Conservation (phyloP, 2,888 invertebrate species). For the Ormyrus pomaceus region DNA sequence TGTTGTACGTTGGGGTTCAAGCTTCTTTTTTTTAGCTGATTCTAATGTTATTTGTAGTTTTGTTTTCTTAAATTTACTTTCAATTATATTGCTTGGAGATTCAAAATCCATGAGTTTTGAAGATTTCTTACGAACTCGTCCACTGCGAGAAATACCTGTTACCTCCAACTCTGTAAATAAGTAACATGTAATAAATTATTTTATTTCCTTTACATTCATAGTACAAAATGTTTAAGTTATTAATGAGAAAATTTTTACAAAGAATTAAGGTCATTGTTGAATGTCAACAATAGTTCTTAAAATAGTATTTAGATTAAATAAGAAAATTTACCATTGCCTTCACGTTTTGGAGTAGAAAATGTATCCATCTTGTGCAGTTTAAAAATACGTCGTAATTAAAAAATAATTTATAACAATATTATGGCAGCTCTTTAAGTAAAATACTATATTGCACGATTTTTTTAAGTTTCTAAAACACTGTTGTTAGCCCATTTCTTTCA, state of each 20-base stretch:
- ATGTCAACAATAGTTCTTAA: constrained; percentile 1
- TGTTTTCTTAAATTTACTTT: constrained; percentile 53
- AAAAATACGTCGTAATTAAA: background rate
- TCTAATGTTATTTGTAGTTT: constrained; percentile 43
- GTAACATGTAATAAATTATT: background rate
- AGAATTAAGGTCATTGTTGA: background rate
- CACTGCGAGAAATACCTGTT: constrained; percentile 92
- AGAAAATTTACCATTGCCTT: constrained; percentile 50
- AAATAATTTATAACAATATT: constrained; percentile 11
- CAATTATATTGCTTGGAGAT: constrained; percentile 78
- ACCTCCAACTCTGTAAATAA: constrained; percentile 83
- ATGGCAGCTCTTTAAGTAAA: background rate
- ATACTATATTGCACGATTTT: constrained; percentile 23
- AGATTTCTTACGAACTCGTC: constrained; percentile 94
- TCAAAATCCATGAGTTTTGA: constrained; percentile 96
- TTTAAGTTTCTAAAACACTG: background rate
- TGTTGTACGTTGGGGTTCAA: constrained; percentile 9
- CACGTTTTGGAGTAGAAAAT: constrained; percentile 49
- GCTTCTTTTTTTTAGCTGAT: constrained; percentile 42
- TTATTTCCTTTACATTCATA: no score
- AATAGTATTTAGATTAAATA: background rate
- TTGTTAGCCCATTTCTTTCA: constrained; percentile 23
- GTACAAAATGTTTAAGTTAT: no score
- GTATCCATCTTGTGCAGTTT: constrained; percentile 35
- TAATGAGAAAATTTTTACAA: no score